Conservation (phyloP, 2,888 invertebrate species). For the Unio pictorum region DNA sequence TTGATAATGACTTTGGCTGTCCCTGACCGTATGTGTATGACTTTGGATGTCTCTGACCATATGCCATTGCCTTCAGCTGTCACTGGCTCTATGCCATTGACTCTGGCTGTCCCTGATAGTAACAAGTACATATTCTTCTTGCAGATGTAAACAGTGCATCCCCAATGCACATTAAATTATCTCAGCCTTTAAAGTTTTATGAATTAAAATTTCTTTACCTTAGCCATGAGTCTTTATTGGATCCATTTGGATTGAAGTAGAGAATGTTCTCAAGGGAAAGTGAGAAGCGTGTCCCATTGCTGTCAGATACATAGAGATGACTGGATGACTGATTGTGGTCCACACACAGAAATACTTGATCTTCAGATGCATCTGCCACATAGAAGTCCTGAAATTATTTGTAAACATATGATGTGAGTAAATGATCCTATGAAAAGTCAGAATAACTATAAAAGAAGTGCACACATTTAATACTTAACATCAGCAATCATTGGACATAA, state of each 20-base stretch:
- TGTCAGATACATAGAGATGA: slow-evolving; percentile 86
- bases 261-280: slow-evolving; percentile 86
- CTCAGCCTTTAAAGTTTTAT: slow-evolving; percentile 2
- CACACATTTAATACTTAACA: no score
- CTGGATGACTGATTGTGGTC: slow-evolving; percentile 85
- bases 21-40: no score
- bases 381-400: slow-evolving; percentile 78
- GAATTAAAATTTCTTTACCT: slow-evolving; percentile 76
- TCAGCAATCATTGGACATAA: no score
- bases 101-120: no score
- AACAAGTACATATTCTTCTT: no score
- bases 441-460: not conserved
- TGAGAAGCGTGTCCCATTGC: slow-evolving; percentile 81
- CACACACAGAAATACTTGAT: slow-evolving; percentile 82
- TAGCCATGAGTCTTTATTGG: slow-evolving; percentile 83
- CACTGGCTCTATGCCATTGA: no score
- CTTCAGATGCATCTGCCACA: slow-evolving; percentile 87
- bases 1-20: no score
- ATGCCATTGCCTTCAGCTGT: no score
- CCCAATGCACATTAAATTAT: not conserved
- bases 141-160: slow-evolving; percentile 3
- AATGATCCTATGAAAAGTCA: not conserved
- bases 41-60: no score
- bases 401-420: not conserved
- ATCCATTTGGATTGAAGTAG: slow-evolving; percentile 78